phyloP scores from a whole-genome alignment of 2,797 vertebrate species.

The Florisuga fusca region DNA sequence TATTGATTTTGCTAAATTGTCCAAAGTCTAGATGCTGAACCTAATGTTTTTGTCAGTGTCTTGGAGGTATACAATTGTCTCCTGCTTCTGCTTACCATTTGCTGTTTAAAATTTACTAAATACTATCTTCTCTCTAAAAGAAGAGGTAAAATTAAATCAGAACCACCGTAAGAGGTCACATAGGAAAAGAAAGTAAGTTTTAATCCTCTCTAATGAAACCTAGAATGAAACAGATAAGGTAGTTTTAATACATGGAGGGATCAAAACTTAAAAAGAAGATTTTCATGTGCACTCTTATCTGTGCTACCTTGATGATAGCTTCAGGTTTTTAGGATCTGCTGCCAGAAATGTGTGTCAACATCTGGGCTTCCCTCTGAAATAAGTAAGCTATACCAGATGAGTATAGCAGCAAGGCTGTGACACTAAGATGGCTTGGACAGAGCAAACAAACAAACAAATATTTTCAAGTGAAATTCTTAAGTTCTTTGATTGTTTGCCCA shows the following conservation, averaged over 20 bases:
- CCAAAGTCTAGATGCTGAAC: background rate
- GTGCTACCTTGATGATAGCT: background rate
- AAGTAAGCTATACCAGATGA: constrained; percentile 29
- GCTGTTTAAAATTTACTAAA: background rate
- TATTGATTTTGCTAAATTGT: constrained; percentile 28
- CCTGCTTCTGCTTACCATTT: background rate
- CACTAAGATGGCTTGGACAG: background rate
- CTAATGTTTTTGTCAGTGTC: background rate
- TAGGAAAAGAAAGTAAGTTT: background rate
- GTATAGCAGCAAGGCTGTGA: background rate
- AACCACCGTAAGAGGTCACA: background rate
- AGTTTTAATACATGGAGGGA: background rate
- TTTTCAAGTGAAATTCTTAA: constrained; percentile 47
- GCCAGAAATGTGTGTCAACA: constrained; percentile 29
- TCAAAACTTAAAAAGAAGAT: background rate
- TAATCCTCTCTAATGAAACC: background rate
- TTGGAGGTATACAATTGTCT: constrained; percentile 1
- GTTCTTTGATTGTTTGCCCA: constrained; percentile 55
- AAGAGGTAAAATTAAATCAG: background rate
- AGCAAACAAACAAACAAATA: background rate
- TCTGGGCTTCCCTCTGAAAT: constrained; percentile 13
- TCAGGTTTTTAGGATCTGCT: background rate
- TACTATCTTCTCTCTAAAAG: background rate
- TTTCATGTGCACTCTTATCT: background rate
- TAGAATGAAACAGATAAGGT: background rate